Evolutionary conservation across 2,888 invertebrate genomes (phyloP), one percentile per base, ranked within the genome.

Genomic region (Ptychoptera albimana): DNA sequence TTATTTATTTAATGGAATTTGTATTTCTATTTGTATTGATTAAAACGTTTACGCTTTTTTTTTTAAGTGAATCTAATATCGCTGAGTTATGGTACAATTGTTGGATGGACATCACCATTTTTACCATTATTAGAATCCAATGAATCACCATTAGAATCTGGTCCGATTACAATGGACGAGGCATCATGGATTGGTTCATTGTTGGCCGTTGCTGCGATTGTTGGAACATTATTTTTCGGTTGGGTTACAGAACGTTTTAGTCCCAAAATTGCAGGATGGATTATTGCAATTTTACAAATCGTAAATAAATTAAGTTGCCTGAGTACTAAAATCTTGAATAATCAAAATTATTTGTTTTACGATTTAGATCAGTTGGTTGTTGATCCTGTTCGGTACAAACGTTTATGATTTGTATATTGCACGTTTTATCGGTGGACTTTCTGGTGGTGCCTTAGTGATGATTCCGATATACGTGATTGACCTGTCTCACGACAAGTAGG

Each of bases 41-140:
- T 23, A 23, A 23, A 23, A 23, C 23, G 4, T 5, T n/a, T n/a
- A n/a, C n/a, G n/a, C n/a, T n/a, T n/a, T 37, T 31, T 16, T 15
- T 37, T 36, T 42, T n/a, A 49, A 59, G 61, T 52, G 0, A 63
- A 63, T 37, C 56, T 64, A 2, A 50, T 55, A 1, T 49, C 62
- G 12, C 51, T 64, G 9, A 57, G 57, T 0, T 59, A 59, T 55
- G 63, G 63, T 2, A 57, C 58, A 0, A 56, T 56, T 42, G 55
- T 55, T 41, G 64, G 62, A 29, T 66, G 65, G 65, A 53, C 58
- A 1, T 63, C 63, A 2, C 52, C 63, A 3, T 57, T 58, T 48
- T 57, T 63, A 16, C 48, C 60, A 11, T 52, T 61, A 11, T 47
- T 65, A 2, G 51, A 56, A 42, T 52, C 58, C 1, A 46, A 51